Conservation (phyloP, 2,113 vertebrate genomes). For the Dicerorhinus sumatrensis region DNA sequence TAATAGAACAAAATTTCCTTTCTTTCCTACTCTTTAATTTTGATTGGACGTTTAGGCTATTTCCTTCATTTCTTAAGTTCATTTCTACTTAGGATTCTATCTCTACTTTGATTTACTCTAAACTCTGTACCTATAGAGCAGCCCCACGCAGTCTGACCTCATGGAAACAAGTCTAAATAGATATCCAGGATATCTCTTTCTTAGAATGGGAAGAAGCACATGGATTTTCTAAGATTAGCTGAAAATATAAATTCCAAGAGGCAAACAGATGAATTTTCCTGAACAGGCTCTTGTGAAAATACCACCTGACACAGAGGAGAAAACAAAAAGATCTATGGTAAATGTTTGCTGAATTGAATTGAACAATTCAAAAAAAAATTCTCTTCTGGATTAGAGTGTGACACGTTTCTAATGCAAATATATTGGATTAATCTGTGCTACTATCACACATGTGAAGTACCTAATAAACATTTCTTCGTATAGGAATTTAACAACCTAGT, state of each 20-base stretch:
- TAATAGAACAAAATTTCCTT: neutral
- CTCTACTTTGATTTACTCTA: neutral
- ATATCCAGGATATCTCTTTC: neutral
- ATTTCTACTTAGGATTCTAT: neutral
- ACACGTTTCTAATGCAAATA: neutral
- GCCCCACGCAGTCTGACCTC: neutral
- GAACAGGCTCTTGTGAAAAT: neutral
- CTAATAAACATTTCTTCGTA: neutral
- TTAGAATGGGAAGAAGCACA: neutral
- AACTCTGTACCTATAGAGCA: neutral
- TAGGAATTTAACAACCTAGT: neutral
- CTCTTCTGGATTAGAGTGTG: neutral
- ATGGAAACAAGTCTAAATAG: neutral
- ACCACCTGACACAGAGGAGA: neutral
- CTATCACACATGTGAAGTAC: neutral
- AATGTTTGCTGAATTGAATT: conserved; percentile 14
- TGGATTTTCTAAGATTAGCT: conserved; percentile 23
- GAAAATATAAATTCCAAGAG: conserved; percentile 31
- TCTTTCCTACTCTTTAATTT: conserved; percentile 2
- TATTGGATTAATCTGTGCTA: neutral
- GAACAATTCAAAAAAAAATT: neutral
- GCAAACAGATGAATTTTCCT: neutral
- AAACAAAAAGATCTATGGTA: neutral
- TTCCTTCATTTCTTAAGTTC: neutral
- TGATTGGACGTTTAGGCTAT: neutral